Percentiles rank a stretch among this genome's conserved stretches.
These are phyloP conservation scores for Aphyosemion australe DNA, from an alignment of 2,113 vertebrate species.

Conservation along the genomic window DNA sequence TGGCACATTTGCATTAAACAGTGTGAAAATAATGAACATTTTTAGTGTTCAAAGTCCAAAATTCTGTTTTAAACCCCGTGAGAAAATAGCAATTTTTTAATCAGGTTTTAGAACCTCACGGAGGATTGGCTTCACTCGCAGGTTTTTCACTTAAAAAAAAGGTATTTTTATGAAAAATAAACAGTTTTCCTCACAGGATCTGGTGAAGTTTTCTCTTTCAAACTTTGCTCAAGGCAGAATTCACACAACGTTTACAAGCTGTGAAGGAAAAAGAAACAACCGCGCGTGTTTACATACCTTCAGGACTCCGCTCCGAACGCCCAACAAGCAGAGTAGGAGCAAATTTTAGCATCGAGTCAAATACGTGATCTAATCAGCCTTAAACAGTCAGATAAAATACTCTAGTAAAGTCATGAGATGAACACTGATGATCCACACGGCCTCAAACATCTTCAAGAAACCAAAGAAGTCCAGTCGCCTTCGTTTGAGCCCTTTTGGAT, in stretches of 20 bases:
- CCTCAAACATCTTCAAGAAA: no score
- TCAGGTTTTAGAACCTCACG: background rate
- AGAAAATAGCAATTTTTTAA: background rate
- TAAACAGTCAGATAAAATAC: no score
- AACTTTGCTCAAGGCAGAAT: background rate
- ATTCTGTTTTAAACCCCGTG: conserved; percentile 1
- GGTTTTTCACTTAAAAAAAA: background rate
- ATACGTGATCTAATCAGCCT: no score
- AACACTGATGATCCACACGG: no score
- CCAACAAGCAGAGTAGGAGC: background rate
- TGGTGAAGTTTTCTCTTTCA: background rate
- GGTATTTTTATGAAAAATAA: background rate
- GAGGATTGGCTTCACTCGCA: background rate
- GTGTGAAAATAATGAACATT: background rate
- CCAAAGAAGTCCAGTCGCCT: no score
- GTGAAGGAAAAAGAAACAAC: background rate
- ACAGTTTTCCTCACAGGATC: background rate
- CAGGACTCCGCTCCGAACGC: no score
- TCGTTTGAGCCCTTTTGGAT: no score
- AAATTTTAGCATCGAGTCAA: no score
- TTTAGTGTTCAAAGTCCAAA: conserved; percentile 2
- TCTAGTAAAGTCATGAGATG: no score
- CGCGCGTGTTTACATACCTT: background rate
- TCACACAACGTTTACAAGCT: background rate
- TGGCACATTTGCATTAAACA: conserved; percentile 35